Evolutionary conservation across 2,888 invertebrate genomes (phyloP), one percentile per base, ranked within the genome.

Genomic region (Brachycybe producta): DNA sequence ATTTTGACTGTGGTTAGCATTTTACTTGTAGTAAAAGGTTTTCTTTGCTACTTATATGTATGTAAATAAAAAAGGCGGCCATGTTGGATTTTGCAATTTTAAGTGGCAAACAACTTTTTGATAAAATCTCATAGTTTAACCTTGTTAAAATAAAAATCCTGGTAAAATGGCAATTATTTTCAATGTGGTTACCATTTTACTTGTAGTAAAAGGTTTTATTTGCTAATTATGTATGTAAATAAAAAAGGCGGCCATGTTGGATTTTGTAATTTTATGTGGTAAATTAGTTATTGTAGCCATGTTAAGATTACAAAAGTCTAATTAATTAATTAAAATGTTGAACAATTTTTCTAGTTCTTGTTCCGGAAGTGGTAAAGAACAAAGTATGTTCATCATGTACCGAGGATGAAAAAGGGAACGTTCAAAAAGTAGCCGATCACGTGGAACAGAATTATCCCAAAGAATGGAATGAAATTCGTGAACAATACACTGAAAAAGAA

Each of bases 371-470:
- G 13, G 28, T 47, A 13, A 24, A 39, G 23, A 38, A 27, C 23
- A 47, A 26, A 26, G 39, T 39, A 47, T 47, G 47, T 27, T 24
- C 36, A 39, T 47, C 47, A 23, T 47, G 47, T 38, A 47, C 47
- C 8, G 47, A 38, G 4, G 47, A 47, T 15, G 47, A 47, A 39
- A 36, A 39, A n/a, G 26, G 24, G 8, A 47, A 47, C 21, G 47
- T 47, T 17, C 38, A 47, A 23, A 47, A 47, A 27, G 47, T 47
- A 26, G 47, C 47, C 21, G 47, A 47, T 28, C 47, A 47, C 47
- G 47, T 47, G 17, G 34, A 47, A 32, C 11, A n/a, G 11, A 24
- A 47, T 28, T 47, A 47, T 47, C 47, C 47, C 11, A 47, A 47
- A 39, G 47, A 21, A 26, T 47, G 47, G 47, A 47, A 47, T 26